Base-by-base conservation (phyloP, 2,888 invertebrate species). In the Pristionchus maxplancki region DNA sequence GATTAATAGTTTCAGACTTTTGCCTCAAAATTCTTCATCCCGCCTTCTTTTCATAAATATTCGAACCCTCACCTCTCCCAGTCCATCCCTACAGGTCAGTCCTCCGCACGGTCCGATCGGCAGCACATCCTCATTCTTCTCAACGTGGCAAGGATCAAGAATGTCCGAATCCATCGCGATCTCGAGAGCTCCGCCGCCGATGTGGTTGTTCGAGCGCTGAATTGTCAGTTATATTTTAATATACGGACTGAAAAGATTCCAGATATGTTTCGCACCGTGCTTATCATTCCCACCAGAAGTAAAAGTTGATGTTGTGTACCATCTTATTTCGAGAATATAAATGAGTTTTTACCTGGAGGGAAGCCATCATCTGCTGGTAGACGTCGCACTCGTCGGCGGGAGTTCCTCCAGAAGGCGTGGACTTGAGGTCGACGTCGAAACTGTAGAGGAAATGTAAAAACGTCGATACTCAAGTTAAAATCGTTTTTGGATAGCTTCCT, bases 101-200 rank as follows among this genome's bases (percentile, higher is more conserved):
- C 92, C 92, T 53, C 93, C 94, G 89, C 95, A 95, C 0, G 91
- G 88, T 81, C 90, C 93, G 89, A 89, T 91, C 82, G 82, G 89
- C 1, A 81, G 20, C 2, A 84, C 88, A 71, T 82, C 91, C 4
- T 89, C 88, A 62, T 84, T 91, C 90, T 40, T 89, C 88, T 83
- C 81, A 87, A 71, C 88, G 89, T 88, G 87, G 89, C 94, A 95
- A 11, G 94, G 94, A 84, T 94, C 92, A 28, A 94, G 90, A 78
- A 93, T 91, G 28, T 94, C 94, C 31, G 90, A 92, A 89, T 93
- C 94, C 17, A 93, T 86, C 11, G 94, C 94, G 24, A 94, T 93
- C n/a, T 91, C 90, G 31, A 94, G 89, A 15, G 90, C 89, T 64
- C 94, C 94, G 17, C 93, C 93, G 31, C 91, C 90, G 78, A 88